Evolutionary conservation across 2,113 vertebrate species (phyloP).

Genomic region (Tychaedon coryphoeus): DNA sequence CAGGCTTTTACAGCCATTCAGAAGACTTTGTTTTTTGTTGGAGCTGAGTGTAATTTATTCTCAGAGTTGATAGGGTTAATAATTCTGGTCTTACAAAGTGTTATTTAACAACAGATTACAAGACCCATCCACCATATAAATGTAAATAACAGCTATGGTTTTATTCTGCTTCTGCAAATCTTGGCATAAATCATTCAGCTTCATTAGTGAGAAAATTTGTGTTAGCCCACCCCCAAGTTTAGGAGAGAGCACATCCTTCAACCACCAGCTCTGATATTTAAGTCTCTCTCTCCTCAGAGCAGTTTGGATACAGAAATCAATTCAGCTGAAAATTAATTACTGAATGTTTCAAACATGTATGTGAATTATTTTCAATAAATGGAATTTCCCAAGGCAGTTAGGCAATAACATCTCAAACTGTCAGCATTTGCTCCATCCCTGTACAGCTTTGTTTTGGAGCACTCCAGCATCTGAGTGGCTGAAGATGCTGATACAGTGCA

Average conservation of each 20-base stretch:
- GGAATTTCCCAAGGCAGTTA: conserved; percentile 50
- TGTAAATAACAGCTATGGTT: background rate
- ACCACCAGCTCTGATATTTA: conserved; percentile 20
- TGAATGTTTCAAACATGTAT: conserved; percentile 55
- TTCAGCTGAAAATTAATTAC: conserved; percentile 67
- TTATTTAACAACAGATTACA: background rate
- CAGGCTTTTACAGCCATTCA: background rate
- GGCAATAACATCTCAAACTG: conserved; percentile 56
- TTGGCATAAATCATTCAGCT: conserved; percentile 9
- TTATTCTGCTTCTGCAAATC: conserved; percentile 1
- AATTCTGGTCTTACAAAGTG: background rate
- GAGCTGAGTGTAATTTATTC: background rate
- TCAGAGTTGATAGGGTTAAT: background rate
- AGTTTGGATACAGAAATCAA: conserved; percentile 58
- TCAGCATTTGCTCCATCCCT: conserved; percentile 16
- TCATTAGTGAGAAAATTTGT: conserved; percentile 19
- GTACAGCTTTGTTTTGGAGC: background rate
- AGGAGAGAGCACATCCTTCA: background rate
- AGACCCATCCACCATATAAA: background rate
- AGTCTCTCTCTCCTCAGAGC: background rate
- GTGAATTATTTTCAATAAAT: conserved; percentile 67
- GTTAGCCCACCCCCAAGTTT: background rate
- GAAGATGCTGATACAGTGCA: background rate
- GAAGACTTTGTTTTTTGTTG: background rate
- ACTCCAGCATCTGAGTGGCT: background rate